A percentile compares a stretch with the other conserved stretches of the same genome.
Evolutionary conservation across 1,140 invertebrate species (phyloP).

Genomic region (Psix sp.): DNA sequence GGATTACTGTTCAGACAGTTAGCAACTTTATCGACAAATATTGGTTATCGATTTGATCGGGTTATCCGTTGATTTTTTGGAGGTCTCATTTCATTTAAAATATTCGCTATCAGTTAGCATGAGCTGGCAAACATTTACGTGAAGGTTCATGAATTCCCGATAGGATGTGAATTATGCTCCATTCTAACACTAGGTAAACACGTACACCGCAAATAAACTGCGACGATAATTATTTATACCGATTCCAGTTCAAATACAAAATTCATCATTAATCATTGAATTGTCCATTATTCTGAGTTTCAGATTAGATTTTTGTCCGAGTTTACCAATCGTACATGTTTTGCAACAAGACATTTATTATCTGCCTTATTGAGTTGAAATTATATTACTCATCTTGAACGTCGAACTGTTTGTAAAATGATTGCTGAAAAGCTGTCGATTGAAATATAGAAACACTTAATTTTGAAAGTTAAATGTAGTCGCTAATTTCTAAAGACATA

Average conservation of each 20-base stretch:
- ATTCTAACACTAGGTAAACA: background rate
- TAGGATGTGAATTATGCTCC: conserved; percentile 8
- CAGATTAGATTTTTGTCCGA: background rate
- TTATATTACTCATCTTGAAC: no score
- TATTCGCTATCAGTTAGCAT: conserved; percentile 1
- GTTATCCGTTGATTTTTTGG: conserved; percentile 14
- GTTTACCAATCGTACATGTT: no score
- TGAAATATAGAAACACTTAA: no score
- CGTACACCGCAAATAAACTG: conserved; percentile 6
- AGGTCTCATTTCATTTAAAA: conserved; percentile 21
- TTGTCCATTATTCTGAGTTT: background rate
- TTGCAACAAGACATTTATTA: no score
- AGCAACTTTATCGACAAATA: conserved; percentile 19
- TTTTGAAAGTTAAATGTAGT: no score
- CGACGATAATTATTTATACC: conserved; percentile 13
- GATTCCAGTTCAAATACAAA: no score
- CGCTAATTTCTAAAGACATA: no score
- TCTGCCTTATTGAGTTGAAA: no score
- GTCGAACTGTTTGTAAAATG: no score
- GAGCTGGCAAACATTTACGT: conserved; percentile 15
- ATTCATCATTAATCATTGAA: background rate
- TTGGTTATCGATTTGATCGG: conserved; percentile 13
- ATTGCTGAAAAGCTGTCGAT: no score
- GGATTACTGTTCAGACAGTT: conserved; percentile 12
- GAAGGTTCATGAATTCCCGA: conserved; percentile 27